Evolutionary conservation across 2,113 vertebrate species (phyloP).

Genomic region (Neopipo cinnamomea): DNA sequence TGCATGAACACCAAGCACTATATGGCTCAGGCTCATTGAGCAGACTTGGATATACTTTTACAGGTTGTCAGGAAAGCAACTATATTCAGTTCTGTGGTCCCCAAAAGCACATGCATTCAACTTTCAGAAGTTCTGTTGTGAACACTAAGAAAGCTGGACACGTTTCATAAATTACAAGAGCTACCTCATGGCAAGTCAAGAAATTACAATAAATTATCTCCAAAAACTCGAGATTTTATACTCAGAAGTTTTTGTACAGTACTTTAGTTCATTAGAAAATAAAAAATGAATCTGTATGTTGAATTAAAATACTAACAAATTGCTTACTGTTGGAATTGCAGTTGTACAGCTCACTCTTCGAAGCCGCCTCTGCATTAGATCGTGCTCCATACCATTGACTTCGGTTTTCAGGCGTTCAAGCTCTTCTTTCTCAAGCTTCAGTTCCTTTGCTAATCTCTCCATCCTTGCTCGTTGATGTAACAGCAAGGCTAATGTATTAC

Average conservation of each 20-base stretch:
- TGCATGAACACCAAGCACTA: neutral
- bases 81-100: neutral
- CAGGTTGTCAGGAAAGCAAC: neutral
- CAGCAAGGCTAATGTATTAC: constrained; percentile 83
- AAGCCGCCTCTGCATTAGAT: constrained; percentile 94
- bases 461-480: constrained; percentile 97
- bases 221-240: neutral
- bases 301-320: constrained; percentile 54
- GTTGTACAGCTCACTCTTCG: constrained; percentile 91
- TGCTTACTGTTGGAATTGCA: constrained; percentile 88
- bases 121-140: neutral
- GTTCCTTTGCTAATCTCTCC: constrained; percentile 94
- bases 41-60: neutral
- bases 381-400: constrained; percentile 96
- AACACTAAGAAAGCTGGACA: neutral
- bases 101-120: neutral
- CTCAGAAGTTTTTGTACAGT: neutral
- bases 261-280: neutral
- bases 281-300: neutral
- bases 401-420: constrained; percentile 91
- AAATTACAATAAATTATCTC: neutral
- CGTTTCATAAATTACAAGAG: neutral
- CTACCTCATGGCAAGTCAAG: neutral
- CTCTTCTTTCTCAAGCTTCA: constrained; percentile 89
- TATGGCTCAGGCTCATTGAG: neutral